phyloP scores from a whole-genome alignment of 2,888 invertebrate species.

The Eilema caniola region DNA sequence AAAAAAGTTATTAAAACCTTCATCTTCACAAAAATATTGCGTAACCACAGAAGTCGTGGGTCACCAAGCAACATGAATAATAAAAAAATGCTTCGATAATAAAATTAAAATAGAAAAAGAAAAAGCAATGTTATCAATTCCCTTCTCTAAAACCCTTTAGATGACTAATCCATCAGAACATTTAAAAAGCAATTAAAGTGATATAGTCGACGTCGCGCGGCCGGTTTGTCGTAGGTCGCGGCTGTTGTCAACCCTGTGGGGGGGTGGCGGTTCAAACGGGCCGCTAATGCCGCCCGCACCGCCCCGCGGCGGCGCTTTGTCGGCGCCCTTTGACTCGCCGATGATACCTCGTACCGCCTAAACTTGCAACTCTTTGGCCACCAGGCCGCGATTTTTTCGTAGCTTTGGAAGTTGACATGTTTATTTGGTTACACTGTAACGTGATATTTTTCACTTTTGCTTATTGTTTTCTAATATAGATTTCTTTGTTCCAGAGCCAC shows the following conservation, averaged over 20 bases:
- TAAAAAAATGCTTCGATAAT: not conserved
- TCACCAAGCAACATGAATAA: not conserved
- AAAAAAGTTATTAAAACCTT: not conserved
- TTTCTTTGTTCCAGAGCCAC: no score
- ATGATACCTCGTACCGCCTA: conserved; percentile 73
- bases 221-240: conserved; percentile 67
- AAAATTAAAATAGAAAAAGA: not conserved
- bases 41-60: not conserved
- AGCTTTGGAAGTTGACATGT: conserved; percentile 20
- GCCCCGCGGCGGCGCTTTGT: conserved; percentile 81
- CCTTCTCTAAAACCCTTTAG: not conserved
- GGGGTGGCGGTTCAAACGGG: conserved; percentile 79
- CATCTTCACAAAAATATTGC: not conserved
- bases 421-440: no score
- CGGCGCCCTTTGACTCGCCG: conserved; percentile 83
- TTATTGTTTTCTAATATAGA: no score
- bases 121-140: conserved; percentile 2
- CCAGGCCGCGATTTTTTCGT: conserved; percentile 45
- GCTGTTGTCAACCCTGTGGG: conserved; percentile 71
- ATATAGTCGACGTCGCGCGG: conserved; percentile 50
- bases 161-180: conserved; percentile 36
- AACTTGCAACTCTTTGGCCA: conserved; percentile 59
- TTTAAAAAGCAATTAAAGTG: conserved; percentile 63
- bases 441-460: no score
- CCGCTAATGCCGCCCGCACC: conserved; percentile 85